Base-by-base conservation (phyloP, 2,797 vertebrate genomes). In the Neosilurus hyrtlii region DNA sequence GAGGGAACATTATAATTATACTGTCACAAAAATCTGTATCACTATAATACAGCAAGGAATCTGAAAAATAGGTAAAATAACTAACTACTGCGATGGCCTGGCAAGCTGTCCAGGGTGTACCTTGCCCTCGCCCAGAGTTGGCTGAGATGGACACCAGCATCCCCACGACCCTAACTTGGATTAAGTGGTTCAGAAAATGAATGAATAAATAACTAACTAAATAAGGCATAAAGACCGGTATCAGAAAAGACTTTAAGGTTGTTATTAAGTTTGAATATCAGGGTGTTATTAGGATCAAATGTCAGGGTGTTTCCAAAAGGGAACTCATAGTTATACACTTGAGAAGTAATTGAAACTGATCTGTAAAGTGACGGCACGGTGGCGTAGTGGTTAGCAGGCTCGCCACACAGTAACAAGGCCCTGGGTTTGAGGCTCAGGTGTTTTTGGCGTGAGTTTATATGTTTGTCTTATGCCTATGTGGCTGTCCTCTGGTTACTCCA, bases 41-140 rank as follows among this genome's bases (percentile, higher is more conserved):
- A 72, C 54, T 76, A 63, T 62, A 83, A 78, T 26, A 37, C 54
- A 35, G n/a, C 18, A 72, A 35, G 73, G 65, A 71, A 51, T 51
- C 57, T 52, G 71, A 77, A 86, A 83, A 83, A 24, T 72, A 35
- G 35, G 82, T 66, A n/a, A 83, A 81, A 68, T n/a, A 66, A 63
- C 22, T 72, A 79, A 81, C 59, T 54, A 30, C 30, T 30, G 30
- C 2, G 30, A 30, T 30, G 30, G 30, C 30, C 30, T 30, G 30
- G 30, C 30, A 2, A 30, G 30, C 30, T 30, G 30, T 30, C 30
- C 30, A 30, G 30, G 30, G 30, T 30, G 30, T 30, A 30, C 30
- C 30, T 2, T 30, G 30, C 30, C 30, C 30, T 30, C 30, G 30
- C 30, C 30, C 30, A 30, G 30, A 30, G 30, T 30, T 2, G 30